Evolutionary conservation across 2,797 vertebrate genomes (phyloP).

Genomic region (Diglossa cyanea): DNA sequence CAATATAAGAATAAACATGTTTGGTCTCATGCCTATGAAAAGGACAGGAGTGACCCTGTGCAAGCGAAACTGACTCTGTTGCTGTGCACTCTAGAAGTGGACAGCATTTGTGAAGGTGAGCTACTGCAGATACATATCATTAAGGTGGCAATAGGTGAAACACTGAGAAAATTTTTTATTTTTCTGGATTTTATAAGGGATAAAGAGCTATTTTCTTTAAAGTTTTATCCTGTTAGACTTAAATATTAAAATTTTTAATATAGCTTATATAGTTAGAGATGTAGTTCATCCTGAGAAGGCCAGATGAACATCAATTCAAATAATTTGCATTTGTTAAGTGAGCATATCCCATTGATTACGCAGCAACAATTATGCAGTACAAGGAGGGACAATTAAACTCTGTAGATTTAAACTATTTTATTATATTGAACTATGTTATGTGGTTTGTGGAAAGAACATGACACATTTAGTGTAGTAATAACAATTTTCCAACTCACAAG

Average conservation of each 20-base stretch:
- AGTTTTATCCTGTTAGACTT: not conserved
- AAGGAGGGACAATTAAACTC: conserved; percentile 8
- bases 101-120: not conserved
- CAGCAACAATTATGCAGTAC: not conserved
- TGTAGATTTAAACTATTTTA: not conserved
- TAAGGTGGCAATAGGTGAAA: not conserved
- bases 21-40: not conserved
- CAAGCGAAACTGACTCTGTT: no score
- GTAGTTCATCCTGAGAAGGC: not conserved
- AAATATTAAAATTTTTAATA: not conserved
- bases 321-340: not conserved
- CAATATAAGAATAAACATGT: not conserved
- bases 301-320: not conserved
- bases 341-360: not conserved
- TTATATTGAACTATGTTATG: not conserved
- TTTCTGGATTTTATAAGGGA: not conserved
- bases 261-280: not conserved
- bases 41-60: not conserved
- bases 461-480: conserved; percentile 5
- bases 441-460: not conserved
- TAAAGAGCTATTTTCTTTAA: fast-evolving
- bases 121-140: not conserved
- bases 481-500: conserved; percentile 29
- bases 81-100: not conserved
- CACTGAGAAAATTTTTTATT: not conserved